phyloP scores from a whole-genome alignment of 2,888 invertebrate species.

The Callinectes sapidus region DNA sequence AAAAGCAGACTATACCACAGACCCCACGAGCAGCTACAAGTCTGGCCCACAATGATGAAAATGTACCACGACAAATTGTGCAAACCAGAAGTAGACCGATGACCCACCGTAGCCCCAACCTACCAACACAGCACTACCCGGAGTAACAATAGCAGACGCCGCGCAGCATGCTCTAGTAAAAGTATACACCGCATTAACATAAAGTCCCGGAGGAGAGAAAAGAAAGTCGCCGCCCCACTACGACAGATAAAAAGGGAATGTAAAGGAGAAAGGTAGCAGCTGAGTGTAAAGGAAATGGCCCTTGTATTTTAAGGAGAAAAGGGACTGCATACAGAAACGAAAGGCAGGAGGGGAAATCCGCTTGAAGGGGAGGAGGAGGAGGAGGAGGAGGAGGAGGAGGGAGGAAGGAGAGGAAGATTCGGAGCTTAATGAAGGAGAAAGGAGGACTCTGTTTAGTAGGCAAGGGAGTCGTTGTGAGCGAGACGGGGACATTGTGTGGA shows the following conservation, averaged over 20 bases:
- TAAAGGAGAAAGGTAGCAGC: neutral
- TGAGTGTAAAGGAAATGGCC: neutral
- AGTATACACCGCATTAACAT: neutral
- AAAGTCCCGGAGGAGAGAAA: neutral
- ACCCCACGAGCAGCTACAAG: neutral
- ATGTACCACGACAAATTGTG: neutral
- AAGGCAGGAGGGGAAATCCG: neutral
- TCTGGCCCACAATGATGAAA: neutral
- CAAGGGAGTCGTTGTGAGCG: constrained; percentile 6
- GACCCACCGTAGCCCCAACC: neutral
- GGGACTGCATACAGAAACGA: neutral
- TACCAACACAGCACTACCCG: neutral
- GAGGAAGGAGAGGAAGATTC: neutral
- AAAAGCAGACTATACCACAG: neutral
- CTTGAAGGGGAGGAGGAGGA: neutral
- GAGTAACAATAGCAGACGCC: neutral
- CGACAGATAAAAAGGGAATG: neutral
- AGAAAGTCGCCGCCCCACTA: neutral
- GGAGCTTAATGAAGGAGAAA: constrained; percentile 1
- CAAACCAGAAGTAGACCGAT: neutral
- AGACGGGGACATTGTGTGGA: constrained; percentile 12
- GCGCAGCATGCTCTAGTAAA: neutral
- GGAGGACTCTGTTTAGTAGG: constrained; percentile 18
- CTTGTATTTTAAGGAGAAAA: constrained; percentile 11
- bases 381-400: neutral